Evolutionary conservation across 2,797 vertebrate genomes (phyloP), one percentile per base, ranked within the genome.

Genomic region (Vireo griseus): DNA sequence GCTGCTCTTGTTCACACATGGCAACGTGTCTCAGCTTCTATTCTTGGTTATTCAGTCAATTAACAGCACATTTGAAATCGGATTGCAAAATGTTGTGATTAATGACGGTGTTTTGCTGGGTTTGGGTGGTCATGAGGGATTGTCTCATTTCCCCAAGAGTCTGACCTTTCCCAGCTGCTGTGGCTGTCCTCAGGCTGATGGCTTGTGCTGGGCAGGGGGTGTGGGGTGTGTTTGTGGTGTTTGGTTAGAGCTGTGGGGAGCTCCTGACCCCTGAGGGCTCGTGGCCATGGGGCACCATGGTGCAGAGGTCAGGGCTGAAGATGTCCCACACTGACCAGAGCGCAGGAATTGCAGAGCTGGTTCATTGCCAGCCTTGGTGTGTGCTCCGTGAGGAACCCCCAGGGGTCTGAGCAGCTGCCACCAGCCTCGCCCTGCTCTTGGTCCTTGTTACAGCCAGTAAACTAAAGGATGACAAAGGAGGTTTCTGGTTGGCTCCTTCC

Each of bases 71-170:
- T 58, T 85, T 0, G 18, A 79, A 83, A 86, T 7, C 16, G 22
- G 83, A 9, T 88, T 90, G 83, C 77, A 86, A 95, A 85, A 72
- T 3, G 18, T 54, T 7, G 21, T 72, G 55, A 40, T 68, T 66
- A 16, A 51, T 71, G 61, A 45, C 29, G 74, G 50, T 80, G 58
- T 50, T 55, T 13, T 59, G 67, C 40, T 66, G 71, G 48, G 5
- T 90, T 88, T 40, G 59, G 44, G 75, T 58, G 15, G 37, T 50
- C 86, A 37, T 1, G 42, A 50, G 73, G 74, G 85, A 13, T 66
- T 52, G 82, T 77, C 39, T 55, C 29, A 6, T 61, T 87, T 88
- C 75, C 77, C 51, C 1, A 21, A 19, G 66, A 24, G 45, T 24
- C 66, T 50, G 66, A 26, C 25, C 3, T 85, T 81, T 75, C 78